A percentile compares a stretch with the other conserved stretches of the same genome.
phyloP scores from a whole-genome alignment of 2,797 vertebrate species.

The Darevskia nairensis region DNA sequence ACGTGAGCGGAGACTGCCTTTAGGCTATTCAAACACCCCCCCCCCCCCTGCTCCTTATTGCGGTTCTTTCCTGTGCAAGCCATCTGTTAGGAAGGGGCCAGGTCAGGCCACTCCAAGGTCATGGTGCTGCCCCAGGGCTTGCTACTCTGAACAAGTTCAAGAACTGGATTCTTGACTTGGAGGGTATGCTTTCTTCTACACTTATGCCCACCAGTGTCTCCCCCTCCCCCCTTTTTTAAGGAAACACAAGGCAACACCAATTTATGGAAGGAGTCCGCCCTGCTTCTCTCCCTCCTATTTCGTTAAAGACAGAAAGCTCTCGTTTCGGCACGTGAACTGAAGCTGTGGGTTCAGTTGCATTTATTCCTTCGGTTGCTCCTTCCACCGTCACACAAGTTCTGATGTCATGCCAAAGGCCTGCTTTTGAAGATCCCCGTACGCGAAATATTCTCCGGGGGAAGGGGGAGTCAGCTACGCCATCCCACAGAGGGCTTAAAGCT shows the following conservation, averaged over 20 bases:
- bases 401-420: neutral
- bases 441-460: neutral
- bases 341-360: neutral
- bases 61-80: constrained; percentile 17
- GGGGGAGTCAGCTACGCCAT: neutral
- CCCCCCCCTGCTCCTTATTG: neutral
- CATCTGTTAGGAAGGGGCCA: constrained; percentile 10
- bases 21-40: neutral
- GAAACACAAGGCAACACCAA: neutral
- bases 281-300: neutral
- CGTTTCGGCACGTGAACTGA: neutral
- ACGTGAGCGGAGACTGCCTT: neutral
- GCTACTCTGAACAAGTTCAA: constrained; percentile 4
- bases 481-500: neutral
- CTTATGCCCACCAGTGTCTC: neutral
- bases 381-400: neutral
- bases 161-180: neutral
- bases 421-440: neutral
- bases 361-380: neutral
- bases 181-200: neutral
- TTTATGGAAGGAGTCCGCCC: neutral
- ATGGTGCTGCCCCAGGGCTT: neutral
- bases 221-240: neutral
- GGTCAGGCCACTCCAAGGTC: neutral
- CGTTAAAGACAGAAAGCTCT: neutral